Percentiles rank a stretch among this genome's conserved stretches.
Conservation (phyloP, 1,140 invertebrate species). For the Aphelenchoides avenae region DNA sequence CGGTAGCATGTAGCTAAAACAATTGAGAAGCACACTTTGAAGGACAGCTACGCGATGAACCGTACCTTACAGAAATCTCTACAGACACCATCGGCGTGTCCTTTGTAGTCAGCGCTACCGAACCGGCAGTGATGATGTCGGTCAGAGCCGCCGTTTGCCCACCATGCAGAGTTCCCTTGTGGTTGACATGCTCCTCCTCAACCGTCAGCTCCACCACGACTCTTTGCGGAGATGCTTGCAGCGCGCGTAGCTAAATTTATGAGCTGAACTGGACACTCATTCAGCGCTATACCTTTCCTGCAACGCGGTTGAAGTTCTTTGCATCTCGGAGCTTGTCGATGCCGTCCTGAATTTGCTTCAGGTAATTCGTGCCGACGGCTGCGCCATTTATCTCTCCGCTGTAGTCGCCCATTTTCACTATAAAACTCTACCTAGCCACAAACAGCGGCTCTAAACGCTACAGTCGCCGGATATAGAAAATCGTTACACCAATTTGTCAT, state of each 20-base stretch:
- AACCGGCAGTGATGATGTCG: conserved; percentile 76
- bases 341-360: conserved; percentile 13
- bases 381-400: no score
- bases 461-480: no score
- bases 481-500: no score
- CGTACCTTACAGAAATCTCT: conserved; percentile 64
- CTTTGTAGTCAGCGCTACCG: conserved; percentile 66
- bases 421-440: no score
- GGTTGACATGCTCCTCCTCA: conserved; percentile 72
- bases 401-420: no score
- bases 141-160: conserved; percentile 76
- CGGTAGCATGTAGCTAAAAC: conserved; percentile 33
- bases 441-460: no score
- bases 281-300: conserved; percentile 15
- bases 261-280: not conserved
- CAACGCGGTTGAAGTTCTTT: conserved; percentile 20
- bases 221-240: conserved; percentile 2
- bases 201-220: conserved; percentile 70
- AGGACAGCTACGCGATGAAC: no score
- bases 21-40: not conserved
- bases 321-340: conserved; percentile 18
- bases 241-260: not conserved
- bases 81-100: conserved; percentile 70
- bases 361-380: no score
- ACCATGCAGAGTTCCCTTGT: conserved; percentile 71